Percentiles rank a stretch among this genome's conserved stretches.
Evolutionary conservation across 2,888 invertebrate genomes (phyloP).

Genomic region (Cactoblastis cactorum): DNA sequence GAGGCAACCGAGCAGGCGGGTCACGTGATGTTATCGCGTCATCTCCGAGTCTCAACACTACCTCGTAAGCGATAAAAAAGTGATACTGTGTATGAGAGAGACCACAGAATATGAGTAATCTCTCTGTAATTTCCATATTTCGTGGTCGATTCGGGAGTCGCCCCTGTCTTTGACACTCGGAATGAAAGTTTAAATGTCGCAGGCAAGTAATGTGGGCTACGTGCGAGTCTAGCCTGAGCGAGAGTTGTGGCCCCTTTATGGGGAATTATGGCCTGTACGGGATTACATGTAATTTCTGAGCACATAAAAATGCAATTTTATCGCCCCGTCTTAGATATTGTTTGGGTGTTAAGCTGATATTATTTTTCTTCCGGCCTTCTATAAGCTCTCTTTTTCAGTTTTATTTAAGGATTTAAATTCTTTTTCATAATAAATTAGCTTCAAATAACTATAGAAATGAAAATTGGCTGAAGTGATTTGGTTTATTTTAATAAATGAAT

Average conservation of each 20-base stretch:
- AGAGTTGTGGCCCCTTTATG: constrained; percentile 12
- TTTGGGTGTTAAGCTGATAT: background rate
- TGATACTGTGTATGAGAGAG: too few species aligned
- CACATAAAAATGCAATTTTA: constrained; percentile 2
- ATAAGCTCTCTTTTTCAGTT: too few species aligned
- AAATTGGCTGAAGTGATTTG: too few species aligned
- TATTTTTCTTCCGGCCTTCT: too few species aligned
- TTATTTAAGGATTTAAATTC: too few species aligned
- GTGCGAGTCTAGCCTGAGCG: constrained; percentile 26
- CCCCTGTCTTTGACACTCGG: constrained; percentile 52
- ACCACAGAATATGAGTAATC: background rate
- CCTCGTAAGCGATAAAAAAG: too few species aligned
- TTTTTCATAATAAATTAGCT: too few species aligned
- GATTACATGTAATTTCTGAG: constrained; percentile 8
- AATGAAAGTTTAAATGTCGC: constrained; percentile 70
- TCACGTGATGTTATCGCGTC: too few species aligned
- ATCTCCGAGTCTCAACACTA: too few species aligned
- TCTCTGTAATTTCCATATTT: constrained; percentile 18
- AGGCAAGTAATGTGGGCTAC: constrained; percentile 60
- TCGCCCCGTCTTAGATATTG: background rate
- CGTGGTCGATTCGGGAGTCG: constrained; percentile 22
- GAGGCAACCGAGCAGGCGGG: too few species aligned
- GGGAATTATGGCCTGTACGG: constrained; percentile 11
- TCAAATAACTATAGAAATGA: too few species aligned
- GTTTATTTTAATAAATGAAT: too few species aligned